Conservation (phyloP, 2,113 vertebrate species). For the Todiramphus chloris region DNA sequence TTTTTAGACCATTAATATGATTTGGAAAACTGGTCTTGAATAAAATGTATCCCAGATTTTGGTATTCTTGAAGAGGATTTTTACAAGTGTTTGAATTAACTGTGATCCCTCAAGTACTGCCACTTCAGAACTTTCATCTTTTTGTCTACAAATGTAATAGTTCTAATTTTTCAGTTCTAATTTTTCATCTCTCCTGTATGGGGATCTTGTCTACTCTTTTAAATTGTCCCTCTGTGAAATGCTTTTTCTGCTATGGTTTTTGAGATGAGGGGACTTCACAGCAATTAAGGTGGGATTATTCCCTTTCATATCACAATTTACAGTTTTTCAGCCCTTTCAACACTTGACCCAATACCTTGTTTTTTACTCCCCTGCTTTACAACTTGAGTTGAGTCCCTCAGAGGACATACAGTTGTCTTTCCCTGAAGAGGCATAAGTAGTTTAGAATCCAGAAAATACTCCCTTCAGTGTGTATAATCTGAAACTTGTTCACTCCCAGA, state of each 20-base stretch:
- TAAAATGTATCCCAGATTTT: background rate
- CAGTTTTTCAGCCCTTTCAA: background rate
- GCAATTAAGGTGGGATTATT: background rate
- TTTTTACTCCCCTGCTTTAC: background rate
- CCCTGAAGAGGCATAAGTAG: background rate
- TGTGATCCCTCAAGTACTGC: background rate
- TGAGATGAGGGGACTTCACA: background rate
- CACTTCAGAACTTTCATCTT: background rate
- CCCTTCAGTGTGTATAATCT: background rate
- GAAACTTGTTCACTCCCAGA: background rate
- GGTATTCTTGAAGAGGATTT: background rate
- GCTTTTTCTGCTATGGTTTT: background rate
- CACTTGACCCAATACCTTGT: background rate
- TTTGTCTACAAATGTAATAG: background rate
- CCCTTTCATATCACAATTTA: background rate
- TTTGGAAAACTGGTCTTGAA: background rate
- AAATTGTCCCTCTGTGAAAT: background rate
- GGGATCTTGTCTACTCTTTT: background rate
- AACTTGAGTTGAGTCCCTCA: background rate
- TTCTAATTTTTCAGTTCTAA: background rate
- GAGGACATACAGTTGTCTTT: background rate
- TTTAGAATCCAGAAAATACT: background rate
- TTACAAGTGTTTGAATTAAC: background rate
- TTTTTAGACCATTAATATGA: background rate
- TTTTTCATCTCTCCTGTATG: background rate